A percentile compares a stretch with the other conserved stretches of the same genome.
These are phyloP conservation scores for Drosophila villosipedis DNA, from an alignment of 2,888 invertebrate species.

Conservation along the genomic window DNA sequence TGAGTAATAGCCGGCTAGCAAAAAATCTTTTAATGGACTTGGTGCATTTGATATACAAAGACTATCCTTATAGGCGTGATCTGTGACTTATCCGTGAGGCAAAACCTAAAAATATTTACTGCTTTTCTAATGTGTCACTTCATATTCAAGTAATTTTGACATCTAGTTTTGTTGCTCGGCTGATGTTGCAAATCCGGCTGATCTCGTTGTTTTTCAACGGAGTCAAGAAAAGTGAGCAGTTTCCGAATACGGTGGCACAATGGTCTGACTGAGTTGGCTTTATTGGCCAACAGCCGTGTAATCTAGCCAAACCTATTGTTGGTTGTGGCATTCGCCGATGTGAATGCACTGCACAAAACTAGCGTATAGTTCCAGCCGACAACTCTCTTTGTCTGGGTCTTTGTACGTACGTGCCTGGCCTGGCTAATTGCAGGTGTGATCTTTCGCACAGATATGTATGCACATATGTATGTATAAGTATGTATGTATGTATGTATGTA, in stretches of 20 bases:
- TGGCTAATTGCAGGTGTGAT: slow-evolving; percentile 48
- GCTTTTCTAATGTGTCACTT: background rate
- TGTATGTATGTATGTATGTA: background rate
- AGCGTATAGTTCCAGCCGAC: slow-evolving; percentile 9
- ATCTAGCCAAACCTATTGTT: slow-evolving; percentile 4
- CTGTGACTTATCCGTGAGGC: background rate
- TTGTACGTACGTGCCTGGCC: slow-evolving; percentile 40
- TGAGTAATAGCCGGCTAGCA: background rate
- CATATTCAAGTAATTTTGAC: background rate
- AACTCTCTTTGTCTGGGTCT: slow-evolving; percentile 22
- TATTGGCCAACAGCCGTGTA: background rate
- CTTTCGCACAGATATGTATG: slow-evolving; percentile 38
- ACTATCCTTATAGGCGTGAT: background rate
- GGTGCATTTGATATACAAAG: background rate
- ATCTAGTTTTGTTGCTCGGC: background rate
- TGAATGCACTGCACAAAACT: slow-evolving; percentile 5
- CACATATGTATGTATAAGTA: background rate
- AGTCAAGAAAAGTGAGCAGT: background rate
- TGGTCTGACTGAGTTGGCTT: background rate
- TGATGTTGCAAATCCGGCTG: background rate
- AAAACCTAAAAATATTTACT: background rate
- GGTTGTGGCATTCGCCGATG: slow-evolving; percentile 10
- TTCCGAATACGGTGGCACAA: background rate
- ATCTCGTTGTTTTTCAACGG: background rate
- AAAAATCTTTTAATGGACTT: background rate